A percentile compares a stretch with the other conserved stretches of the same genome.
phyloP scores from a whole-genome alignment of 2,113 vertebrate species.

The Vanacampus margaritifer region DNA sequence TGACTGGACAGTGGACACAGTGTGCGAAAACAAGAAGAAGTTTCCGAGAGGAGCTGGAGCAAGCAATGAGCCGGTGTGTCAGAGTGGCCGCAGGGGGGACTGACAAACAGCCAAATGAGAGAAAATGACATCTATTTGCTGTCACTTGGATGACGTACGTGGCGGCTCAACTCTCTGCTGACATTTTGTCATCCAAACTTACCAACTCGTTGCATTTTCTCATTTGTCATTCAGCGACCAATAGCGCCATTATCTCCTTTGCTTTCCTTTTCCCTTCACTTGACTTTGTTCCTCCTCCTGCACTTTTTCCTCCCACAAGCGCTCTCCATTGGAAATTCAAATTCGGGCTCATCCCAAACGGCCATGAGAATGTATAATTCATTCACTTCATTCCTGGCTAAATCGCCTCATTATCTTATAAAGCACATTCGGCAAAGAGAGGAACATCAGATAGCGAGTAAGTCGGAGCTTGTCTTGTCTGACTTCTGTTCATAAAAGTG shows the following conservation, averaged over 20 bases:
- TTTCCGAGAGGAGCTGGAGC: constrained; percentile 24
- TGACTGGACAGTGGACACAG: constrained; percentile 30
- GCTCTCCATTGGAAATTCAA: constrained; percentile 41
- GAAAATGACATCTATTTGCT: constrained; percentile 37
- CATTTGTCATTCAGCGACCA: constrained; percentile 13
- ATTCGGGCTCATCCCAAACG: constrained; percentile 48
- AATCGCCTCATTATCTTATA: constrained; percentile 59
- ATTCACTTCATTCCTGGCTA: constrained; percentile 46
- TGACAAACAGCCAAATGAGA: constrained; percentile 39
- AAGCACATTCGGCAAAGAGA: constrained; percentile 55
- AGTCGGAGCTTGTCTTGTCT: constrained; percentile 44
- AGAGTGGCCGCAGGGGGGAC: constrained; percentile 18
- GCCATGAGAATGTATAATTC: constrained; percentile 56
- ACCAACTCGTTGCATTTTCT: constrained; percentile 2
- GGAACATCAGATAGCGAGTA: constrained; percentile 47
- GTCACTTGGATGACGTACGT: constrained; percentile 29
- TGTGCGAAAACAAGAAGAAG: not conserved
- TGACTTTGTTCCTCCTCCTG: not conserved
- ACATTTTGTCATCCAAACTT: constrained; percentile 27
- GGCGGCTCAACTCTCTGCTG: constrained; percentile 16
- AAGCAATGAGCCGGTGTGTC: constrained; percentile 15
- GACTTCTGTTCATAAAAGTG: constrained; percentile 42
- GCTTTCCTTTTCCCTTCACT: not conserved
- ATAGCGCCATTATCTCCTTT: not conserved
- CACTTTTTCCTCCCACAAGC: constrained; percentile 21